Base-by-base conservation (phyloP, 2,797 vertebrate genomes). In the Setipinna tenuifilis region DNA sequence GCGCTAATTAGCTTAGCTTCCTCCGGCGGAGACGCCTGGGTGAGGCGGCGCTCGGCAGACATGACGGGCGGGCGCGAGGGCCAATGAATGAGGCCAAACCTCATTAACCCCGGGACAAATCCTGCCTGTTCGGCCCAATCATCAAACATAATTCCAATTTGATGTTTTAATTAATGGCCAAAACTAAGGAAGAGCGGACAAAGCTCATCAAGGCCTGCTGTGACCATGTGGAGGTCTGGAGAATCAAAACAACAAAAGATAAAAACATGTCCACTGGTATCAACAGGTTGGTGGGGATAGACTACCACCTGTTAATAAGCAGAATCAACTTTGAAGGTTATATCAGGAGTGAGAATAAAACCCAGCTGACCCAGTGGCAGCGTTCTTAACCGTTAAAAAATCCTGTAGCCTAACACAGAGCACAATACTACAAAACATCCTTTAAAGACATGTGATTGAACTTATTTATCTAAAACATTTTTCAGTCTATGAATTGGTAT, bases 1-100 rank as follows among this genome's bases (percentile, higher is more conserved):
- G n/a, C 68, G 57, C 28, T 86, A 86, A 86, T 86, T 86, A 86
- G 54, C 82, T 83, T 83, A 86, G 50, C 82, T 83, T 78, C 12
- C 58, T 85, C 61, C 41, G 54, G 28, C 57, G 28, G 54, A 81
- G 75, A 9, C 16, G 16, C 59, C 25, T 25, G 1, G 12, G 9
- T 17, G 16, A 14, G 59, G 78, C 48, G 3, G 35, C 65, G 14
- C 48, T 68, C 41, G 57, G 23, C 65, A 75, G 46, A 21, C 23
- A 50, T 28, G 65, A n/a, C 25, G 41, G 17, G 25, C 31, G 25
- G 46, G 31, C 2, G 21, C 5, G 2, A 41, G 35, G 46, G 46
- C 10, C 46, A 48, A 10, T 48, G 46, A 48, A 48, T 7, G 6
- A 78, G 10, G 31, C 25, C 9, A 28, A 25, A 58, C 82, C 54